Base-by-base conservation (phyloP, 2,797 vertebrate species). In the Glossophaga mutica region DNA sequence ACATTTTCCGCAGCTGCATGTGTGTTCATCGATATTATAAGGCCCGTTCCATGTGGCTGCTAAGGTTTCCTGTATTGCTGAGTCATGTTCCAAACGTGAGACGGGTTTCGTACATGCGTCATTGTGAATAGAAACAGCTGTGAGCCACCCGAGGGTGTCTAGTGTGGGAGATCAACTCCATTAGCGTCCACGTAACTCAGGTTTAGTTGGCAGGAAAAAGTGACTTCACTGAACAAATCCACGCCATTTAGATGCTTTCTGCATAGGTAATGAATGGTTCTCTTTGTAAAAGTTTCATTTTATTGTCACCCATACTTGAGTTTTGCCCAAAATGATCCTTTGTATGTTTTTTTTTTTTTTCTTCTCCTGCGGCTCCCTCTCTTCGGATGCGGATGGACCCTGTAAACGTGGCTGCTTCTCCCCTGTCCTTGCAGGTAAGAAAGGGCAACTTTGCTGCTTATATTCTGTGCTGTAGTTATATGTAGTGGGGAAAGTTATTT, bases 341-440 rank as follows among this genome's bases (percentile, higher is more conserved):
- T 96, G 2, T 92, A 95, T 96, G 10, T 57, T 24, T 42, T 70
- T 52, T 46, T 76, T 46, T 76, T 92, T 96, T 97, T 93, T 84
- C 34, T 95, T 84, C 48, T 89, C 84, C 42, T 95, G 67, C n/a
- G 92, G 90, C 89, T 97, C 95, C 95, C 77, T 97, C 22, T 85
- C 96, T 95, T 85, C 93, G 97, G 93, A 97, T 94, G 34, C 96
- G 81, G 87, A 59, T 96, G 96, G 78, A 29, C 39, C 15, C 29
- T 37, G 52, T 90, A 59, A 95, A 93, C 83, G 34, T 96, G 96
- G 26, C 81, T 97, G 82, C 95, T 90, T 48, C 48, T 97, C 65
- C 83, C 0, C 79, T 73, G 26, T 24, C 9, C 57, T 11, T 71
- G 92, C 85, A 98, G 97, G 96, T 98, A 97, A 97, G 97, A 94